Conservation (phyloP, 2,797 vertebrate species). For the Cichlasoma orientale region DNA sequence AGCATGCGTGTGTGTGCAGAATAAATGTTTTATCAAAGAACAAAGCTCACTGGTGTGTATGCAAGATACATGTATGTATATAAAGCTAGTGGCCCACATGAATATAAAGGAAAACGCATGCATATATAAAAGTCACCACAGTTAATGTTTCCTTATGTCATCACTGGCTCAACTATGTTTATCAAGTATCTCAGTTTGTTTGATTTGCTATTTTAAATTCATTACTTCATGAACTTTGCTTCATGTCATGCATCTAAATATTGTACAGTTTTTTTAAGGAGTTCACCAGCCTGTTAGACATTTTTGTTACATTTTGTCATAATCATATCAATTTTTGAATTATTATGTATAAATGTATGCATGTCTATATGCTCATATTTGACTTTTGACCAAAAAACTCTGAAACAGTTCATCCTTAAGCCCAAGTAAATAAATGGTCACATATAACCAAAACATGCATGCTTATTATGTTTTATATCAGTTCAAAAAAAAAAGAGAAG, state of each 20-base stretch:
- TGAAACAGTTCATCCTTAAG: not conserved
- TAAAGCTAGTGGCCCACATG: constrained; percentile 13
- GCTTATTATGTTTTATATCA: not conserved
- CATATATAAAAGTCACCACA: constrained; percentile 5
- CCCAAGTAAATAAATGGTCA: not conserved
- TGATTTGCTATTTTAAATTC: constrained; percentile 11
- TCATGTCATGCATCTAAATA: constrained; percentile 1
- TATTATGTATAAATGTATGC: not conserved
- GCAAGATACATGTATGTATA: constrained; percentile 35
- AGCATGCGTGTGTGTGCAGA: constrained; percentile 56
- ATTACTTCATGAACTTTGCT: constrained; percentile 7
- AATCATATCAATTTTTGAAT: not conserved
- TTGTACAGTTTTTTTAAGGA: not conserved
- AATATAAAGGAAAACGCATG: constrained; percentile 34
- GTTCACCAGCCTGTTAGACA: not conserved
- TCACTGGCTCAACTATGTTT: not conserved
- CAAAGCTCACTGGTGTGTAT: constrained; percentile 37
- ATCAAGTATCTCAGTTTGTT: constrained; percentile 3
- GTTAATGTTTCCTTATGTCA: not conserved
- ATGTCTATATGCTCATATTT: not conserved
- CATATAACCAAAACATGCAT: not conserved
- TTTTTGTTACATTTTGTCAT: not conserved
- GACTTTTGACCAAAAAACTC: not conserved
- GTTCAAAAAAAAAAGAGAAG: not conserved
- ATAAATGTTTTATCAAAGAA: constrained; percentile 74